A percentile compares a stretch with the other conserved stretches of the same genome.
Conservation (phyloP, 1,140 invertebrate genomes). For the Neotoxoptera formosana region DNA sequence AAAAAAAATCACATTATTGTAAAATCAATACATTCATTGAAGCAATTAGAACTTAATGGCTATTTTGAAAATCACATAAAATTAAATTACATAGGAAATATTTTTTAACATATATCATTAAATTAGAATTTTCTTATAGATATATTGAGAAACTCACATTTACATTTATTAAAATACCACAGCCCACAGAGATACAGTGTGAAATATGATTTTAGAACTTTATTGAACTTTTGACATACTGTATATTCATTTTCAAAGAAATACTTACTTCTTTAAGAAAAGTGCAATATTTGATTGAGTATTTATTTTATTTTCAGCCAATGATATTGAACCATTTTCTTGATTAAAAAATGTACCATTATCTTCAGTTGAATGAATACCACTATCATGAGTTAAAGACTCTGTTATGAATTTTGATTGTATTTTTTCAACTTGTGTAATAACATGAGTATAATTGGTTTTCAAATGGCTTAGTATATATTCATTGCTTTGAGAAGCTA, state of each 20-base stretch:
- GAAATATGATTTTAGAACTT: not conserved
- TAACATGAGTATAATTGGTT: conserved; percentile 4
- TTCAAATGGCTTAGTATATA: conserved; percentile 54
- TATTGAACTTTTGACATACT: too few relatives aligned
- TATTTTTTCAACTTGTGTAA: not conserved
- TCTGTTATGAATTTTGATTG: not conserved
- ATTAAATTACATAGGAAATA: not conserved
- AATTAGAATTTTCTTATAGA: not conserved
- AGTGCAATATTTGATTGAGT: not conserved
- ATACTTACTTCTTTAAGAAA: conserved; percentile 33
- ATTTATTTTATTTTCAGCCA: conserved; percentile 34
- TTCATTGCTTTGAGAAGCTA: conserved; percentile 40
- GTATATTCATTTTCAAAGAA: not conserved
- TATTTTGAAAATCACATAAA: not conserved
- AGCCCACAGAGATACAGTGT: not conserved
- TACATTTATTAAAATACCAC: not conserved
- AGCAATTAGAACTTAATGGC: too few relatives aligned
- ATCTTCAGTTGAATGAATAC: conserved; percentile 45
- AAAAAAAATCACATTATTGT: too few relatives aligned
- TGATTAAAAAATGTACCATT: not conserved
- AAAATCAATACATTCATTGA: too few relatives aligned
- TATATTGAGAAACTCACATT: not conserved
- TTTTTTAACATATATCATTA: not conserved
- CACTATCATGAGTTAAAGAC: conserved; percentile 28
- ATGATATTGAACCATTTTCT: conserved; percentile 10